Conservation (phyloP, 2,113 vertebrate species). For the Aplodontia rufa region DNA sequence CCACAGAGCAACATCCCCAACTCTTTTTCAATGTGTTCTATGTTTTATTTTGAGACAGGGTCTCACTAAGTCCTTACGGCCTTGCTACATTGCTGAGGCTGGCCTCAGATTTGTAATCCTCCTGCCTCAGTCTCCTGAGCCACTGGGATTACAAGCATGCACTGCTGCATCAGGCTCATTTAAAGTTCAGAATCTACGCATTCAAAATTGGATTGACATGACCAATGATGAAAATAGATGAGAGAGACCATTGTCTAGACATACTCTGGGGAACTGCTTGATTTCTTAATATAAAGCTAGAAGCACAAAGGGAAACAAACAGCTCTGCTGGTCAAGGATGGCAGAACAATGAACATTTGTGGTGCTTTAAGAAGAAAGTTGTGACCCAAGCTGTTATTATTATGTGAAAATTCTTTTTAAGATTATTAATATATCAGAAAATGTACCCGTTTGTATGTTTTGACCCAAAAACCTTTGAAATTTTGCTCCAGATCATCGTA, state of each 20-base stretch:
- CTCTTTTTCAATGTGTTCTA: too few relatives aligned
- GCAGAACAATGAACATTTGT: neutral
- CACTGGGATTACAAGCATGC: too few relatives aligned
- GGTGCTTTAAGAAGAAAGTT: slow-evolving; percentile 1
- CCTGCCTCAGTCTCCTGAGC: too few relatives aligned
- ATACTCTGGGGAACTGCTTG: neutral
- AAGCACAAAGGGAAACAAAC: neutral
- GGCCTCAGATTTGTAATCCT: too few relatives aligned
- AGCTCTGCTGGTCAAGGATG: neutral
- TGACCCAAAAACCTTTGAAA: neutral
- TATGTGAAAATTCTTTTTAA: neutral
- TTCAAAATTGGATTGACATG: neutral
- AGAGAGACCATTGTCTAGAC: neutral
- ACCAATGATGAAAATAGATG: neutral
- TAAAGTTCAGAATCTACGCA: neutral
- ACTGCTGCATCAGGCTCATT: too few relatives aligned
- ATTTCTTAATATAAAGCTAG: neutral
- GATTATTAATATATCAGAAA: neutral
- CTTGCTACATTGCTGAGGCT: too few relatives aligned
- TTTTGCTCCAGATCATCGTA: neutral
- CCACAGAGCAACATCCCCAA: too few relatives aligned
- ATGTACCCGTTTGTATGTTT: neutral
- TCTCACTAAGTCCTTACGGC: too few relatives aligned
- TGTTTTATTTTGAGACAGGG: too few relatives aligned
- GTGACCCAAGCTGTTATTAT: neutral